A percentile compares a stretch with the other conserved stretches of the same genome.
phyloP scores from a whole-genome alignment of 1,140 invertebrate genomes.

The Lordiphosa mommai region DNA sequence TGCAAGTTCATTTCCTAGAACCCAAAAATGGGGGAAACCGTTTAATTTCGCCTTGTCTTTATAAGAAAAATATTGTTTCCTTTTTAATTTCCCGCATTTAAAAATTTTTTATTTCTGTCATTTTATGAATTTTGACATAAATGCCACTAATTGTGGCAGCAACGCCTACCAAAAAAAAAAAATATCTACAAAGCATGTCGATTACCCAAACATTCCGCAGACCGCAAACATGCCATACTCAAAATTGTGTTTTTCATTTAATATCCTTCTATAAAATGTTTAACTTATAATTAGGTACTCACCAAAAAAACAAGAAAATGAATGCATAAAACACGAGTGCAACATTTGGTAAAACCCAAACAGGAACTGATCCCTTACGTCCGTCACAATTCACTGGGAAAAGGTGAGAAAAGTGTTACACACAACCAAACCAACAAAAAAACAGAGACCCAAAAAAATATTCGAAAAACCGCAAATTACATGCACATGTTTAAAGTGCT shows the following conservation, averaged over 20 bases:
- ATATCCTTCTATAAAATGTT: slow-evolving; percentile 41
- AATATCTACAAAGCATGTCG: not conserved
- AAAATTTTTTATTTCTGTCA: not conserved
- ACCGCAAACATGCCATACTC: slow-evolving; percentile 46
- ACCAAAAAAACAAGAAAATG: slow-evolving; percentile 21
- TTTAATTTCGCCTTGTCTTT: no score
- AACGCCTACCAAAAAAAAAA: slow-evolving; percentile 17
- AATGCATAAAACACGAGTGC: slow-evolving; percentile 2
- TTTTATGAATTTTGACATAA: slow-evolving; percentile 30
- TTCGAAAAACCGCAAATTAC: slow-evolving; percentile 58
- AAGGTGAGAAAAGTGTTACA: slow-evolving; percentile 73
- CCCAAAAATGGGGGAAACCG: no score
- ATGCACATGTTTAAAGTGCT: slow-evolving; percentile 58
- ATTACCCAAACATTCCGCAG: slow-evolving; percentile 8
- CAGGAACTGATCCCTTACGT: slow-evolving; percentile 1
- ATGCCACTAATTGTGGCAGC: slow-evolving; percentile 55
- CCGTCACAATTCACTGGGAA: slow-evolving; percentile 19
- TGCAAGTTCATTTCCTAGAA: no score
- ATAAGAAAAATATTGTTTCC: not conserved
- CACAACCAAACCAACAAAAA: slow-evolving; percentile 16
- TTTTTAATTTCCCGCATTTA: not conserved
- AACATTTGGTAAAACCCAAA: not conserved
- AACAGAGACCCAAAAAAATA: slow-evolving; percentile 1
- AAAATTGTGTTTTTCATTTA: slow-evolving; percentile 15
- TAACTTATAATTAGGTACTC: slow-evolving; percentile 43